Percentiles rank a stretch among this genome's conserved stretches.
phyloP scores from a whole-genome alignment of 1,140 invertebrate species.

The Nylanderia fulva region DNA sequence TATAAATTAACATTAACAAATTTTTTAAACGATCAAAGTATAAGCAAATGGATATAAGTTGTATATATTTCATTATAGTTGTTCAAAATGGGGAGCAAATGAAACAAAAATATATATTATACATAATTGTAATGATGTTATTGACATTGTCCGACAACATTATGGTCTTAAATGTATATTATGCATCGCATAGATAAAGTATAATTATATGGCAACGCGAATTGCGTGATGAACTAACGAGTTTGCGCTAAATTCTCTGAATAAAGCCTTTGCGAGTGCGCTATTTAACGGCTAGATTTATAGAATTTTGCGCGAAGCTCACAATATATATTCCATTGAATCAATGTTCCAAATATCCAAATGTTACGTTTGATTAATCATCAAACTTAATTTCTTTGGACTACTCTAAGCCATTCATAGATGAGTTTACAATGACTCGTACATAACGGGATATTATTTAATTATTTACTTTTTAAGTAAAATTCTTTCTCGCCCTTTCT shows the following conservation, averaged over 20 bases:
- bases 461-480: neutral
- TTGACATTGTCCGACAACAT: neutral
- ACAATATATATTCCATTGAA: neutral
- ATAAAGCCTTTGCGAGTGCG: neutral
- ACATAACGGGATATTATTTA: neutral
- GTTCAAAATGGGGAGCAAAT: neutral
- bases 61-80: neutral
- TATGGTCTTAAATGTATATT: neutral
- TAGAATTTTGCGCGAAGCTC: too few relatives aligned
- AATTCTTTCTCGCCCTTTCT: too few relatives aligned
- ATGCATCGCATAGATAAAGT: neutral
- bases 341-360: neutral
- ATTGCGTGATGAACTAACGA: neutral
- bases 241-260: neutral
- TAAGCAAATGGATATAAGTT: neutral
- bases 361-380: conserved; percentile 8
- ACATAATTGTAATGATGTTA: neutral
- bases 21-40: neutral
- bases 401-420: conserved; percentile 3
- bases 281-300: conserved; percentile 3
- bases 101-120: conserved; percentile 1
- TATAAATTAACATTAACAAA: neutral
- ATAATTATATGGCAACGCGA: conserved; percentile 33
- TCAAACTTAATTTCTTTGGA: conserved; percentile 26
- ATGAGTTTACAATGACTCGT: neutral